Conservation (phyloP, 2,113 vertebrate genomes). For the Coreoperca whiteheadi region DNA sequence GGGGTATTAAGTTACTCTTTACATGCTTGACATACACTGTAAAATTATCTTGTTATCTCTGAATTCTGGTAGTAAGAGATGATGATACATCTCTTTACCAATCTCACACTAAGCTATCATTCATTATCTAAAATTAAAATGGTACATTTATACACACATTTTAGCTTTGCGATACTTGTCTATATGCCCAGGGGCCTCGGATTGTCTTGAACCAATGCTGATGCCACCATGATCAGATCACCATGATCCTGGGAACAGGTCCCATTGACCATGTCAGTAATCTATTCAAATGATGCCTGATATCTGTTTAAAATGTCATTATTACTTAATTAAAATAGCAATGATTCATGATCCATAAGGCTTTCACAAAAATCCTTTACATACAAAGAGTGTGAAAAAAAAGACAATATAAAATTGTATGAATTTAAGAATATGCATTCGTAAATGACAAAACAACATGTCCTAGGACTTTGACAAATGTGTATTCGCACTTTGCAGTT, state of each 20-base stretch:
- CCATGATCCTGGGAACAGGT: not conserved
- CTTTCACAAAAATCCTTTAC: constrained; percentile 1
- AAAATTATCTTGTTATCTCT: not conserved
- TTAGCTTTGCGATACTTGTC: not conserved
- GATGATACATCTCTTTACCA: not conserved
- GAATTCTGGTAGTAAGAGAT: not conserved
- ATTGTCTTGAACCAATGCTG: not conserved
- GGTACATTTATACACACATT: not conserved
- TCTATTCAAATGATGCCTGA: not conserved
- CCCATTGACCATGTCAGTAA: not conserved
- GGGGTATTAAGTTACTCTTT: not conserved
- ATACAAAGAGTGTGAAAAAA: not conserved
- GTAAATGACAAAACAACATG: not conserved
- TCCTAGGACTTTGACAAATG: not conserved
- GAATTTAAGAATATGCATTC: not conserved
- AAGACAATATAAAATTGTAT: not conserved
- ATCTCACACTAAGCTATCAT: not conserved
- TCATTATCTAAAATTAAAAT: not conserved
- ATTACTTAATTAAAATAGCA: not conserved
- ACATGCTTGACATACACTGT: not conserved
- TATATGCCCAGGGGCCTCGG: not conserved
- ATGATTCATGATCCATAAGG: not conserved
- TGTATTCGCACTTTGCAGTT: not conserved
- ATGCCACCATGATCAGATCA: not conserved
- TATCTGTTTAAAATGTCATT: not conserved